These are phyloP conservation scores for Belonocnema kinseyi DNA, from an alignment of 1,140 invertebrate species.

Conservation along the genomic window DNA sequence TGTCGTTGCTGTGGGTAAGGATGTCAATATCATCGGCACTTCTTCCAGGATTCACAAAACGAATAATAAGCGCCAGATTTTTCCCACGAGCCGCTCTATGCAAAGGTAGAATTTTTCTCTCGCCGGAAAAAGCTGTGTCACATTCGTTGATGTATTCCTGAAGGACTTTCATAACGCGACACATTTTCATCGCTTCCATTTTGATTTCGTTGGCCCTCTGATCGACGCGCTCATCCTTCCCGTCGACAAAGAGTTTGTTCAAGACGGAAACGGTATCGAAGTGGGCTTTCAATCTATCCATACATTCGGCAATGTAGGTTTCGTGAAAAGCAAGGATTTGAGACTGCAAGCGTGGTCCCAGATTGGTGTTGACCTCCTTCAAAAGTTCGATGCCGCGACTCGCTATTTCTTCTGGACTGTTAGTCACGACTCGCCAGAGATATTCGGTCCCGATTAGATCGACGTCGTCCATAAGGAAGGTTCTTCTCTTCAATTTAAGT, in stretches of 20 bases:
- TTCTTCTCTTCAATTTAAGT: slow-evolving; percentile 89
- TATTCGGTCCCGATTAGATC: slow-evolving; percentile 98
- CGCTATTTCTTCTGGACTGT: slow-evolving; percentile 93
- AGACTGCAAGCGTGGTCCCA: slow-evolving; percentile 89
- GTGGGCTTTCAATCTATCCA: slow-evolving; percentile 90
- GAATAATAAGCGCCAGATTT: slow-evolving; percentile 89
- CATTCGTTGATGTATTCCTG: slow-evolving; percentile 97
- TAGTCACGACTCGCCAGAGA: slow-evolving; percentile 94
- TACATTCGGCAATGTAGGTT: slow-evolving; percentile 92
- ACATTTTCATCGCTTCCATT: slow-evolving; percentile 92
- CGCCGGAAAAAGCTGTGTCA: slow-evolving; percentile 93
- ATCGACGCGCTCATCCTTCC: slow-evolving; percentile 72
- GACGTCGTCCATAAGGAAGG: slow-evolving; percentile 87
- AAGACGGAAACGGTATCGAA: slow-evolving; percentile 83
- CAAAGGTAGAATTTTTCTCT: slow-evolving; percentile 91
- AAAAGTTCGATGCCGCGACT: slow-evolving; percentile 92
- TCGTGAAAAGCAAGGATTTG: slow-evolving; percentile 88
- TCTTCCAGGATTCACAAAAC: slow-evolving; percentile 92
- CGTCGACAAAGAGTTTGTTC: slow-evolving; percentile 77
- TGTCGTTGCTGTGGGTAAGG: slow-evolving; percentile 96
- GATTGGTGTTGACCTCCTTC: slow-evolving; percentile 95
- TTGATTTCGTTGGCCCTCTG: slow-evolving; percentile 71
- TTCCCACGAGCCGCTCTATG: slow-evolving; percentile 93
- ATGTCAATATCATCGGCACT: slow-evolving; percentile 95
- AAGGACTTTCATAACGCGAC: slow-evolving; percentile 94